Conservation (phyloP, 2,888 invertebrate species). For the Bibio marci region DNA sequence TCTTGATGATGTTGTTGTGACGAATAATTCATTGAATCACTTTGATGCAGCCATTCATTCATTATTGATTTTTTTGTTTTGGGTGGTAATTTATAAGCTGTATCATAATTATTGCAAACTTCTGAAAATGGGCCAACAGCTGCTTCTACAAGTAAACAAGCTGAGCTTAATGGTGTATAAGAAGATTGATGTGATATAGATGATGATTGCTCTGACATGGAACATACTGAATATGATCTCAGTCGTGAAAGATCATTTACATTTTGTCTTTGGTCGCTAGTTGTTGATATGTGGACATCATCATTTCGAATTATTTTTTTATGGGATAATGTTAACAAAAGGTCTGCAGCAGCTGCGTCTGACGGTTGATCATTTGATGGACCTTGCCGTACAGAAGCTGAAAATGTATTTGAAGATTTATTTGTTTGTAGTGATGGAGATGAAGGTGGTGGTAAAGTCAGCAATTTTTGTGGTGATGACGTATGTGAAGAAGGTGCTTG, state of each 20-base stretch:
- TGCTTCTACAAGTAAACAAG: conserved; percentile 66
- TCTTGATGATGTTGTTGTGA: conserved; percentile 1
- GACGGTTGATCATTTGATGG: conserved; percentile 8
- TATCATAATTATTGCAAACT: conserved; percentile 13
- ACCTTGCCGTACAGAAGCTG: no score
- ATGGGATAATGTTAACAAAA: conserved; percentile 39
- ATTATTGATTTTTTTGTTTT: conserved; percentile 85
- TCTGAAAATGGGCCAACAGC: conserved; percentile 62
- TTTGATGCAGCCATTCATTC: conserved; percentile 78
- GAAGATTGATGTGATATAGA: background rate
- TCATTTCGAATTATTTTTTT: conserved; percentile 9
- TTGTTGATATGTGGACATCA: conserved; percentile 3
- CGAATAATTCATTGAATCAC: conserved; percentile 30
- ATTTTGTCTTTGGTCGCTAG: conserved; percentile 5
- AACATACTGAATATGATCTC: no score
- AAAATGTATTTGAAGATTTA: no score
- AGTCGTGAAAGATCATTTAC: background rate
- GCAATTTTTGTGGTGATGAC: conserved; percentile 2
- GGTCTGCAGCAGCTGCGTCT: conserved; percentile 33
- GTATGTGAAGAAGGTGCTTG: background rate
- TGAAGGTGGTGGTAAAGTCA: conserved; percentile 15
- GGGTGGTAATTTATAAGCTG: conserved; percentile 67
- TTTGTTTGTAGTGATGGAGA: conserved; percentile 9
- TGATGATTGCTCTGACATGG: no score
- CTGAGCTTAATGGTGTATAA: conserved; percentile 41